Evolutionary conservation across 2,797 vertebrate genomes (phyloP).

Genomic region (Anguilla anguilla): DNA sequence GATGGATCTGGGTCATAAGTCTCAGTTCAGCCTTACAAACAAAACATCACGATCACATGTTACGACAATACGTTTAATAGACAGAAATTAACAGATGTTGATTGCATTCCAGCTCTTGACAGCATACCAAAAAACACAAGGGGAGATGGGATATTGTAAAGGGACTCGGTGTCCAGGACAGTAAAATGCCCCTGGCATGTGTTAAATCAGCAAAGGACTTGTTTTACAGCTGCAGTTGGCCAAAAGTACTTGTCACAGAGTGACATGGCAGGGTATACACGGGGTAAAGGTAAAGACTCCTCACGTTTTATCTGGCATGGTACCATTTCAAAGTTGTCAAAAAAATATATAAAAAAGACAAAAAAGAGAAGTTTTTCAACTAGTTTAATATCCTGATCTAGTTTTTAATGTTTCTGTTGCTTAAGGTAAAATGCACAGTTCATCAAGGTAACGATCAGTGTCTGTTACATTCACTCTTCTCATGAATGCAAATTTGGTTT

Average conservation of each 20-base stretch:
- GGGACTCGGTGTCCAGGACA: slow-evolving; percentile 34
- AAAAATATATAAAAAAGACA: slow-evolving; percentile 23
- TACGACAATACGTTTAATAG: slow-evolving; percentile 78
- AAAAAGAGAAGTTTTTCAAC: slow-evolving; percentile 46
- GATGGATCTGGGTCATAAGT: slow-evolving; percentile 87
- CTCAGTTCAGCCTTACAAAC: slow-evolving; percentile 84
- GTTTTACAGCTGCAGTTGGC: slow-evolving; percentile 33
- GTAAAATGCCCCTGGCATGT: slow-evolving; percentile 52
- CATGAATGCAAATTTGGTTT: slow-evolving; percentile 71
- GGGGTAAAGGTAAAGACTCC: slow-evolving; percentile 47
- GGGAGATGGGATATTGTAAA: slow-evolving; percentile 51
- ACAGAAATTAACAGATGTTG: slow-evolving; percentile 83
- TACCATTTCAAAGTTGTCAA: slow-evolving; percentile 65
- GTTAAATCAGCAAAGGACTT: slow-evolving; percentile 52
- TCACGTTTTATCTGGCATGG: slow-evolving; percentile 58
- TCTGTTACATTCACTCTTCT: slow-evolving; percentile 63
- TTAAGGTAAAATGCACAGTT: slow-evolving; percentile 77
- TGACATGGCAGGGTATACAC: slow-evolving; percentile 52
- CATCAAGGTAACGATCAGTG: slow-evolving; percentile 72
- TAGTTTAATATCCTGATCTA: slow-evolving; percentile 61
- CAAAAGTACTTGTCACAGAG: slow-evolving; percentile 46
- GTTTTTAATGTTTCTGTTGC: slow-evolving; percentile 67
- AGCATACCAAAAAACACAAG: slow-evolving; percentile 68
- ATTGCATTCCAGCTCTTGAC: slow-evolving; percentile 68
- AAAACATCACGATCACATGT: slow-evolving; percentile 82